phyloP scores from a whole-genome alignment of 2,888 invertebrate species.

The Schizaphis graminum region DNA sequence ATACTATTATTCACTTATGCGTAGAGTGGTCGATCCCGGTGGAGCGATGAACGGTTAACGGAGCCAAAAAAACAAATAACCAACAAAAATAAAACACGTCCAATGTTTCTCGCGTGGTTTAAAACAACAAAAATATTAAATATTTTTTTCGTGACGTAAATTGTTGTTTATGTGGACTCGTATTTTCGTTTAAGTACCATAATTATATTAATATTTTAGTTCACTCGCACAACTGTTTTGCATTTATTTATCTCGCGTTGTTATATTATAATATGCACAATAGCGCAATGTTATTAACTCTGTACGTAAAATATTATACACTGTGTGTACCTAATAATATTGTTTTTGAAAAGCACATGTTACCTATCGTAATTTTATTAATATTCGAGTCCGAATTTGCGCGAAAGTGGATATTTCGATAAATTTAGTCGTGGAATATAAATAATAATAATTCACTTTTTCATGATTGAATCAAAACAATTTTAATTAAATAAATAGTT shows the following conservation, averaged over 20 bases:
- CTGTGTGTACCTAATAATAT: neutral
- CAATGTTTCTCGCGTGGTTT: neutral
- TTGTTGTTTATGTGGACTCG: neutral
- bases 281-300: neutral
- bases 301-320: neutral
- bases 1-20: neutral
- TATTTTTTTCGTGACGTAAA: neutral
- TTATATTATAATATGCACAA: neutral
- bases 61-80: neutral
- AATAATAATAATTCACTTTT: too few relatives aligned
- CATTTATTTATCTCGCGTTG: neutral
- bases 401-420: too few relatives aligned
- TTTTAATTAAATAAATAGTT: too few relatives aligned
- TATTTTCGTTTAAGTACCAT: neutral
- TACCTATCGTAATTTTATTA: too few relatives aligned
- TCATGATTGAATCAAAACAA: too few relatives aligned
- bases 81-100: neutral
- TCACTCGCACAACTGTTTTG: neutral
- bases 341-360: neutral
- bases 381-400: too few relatives aligned
- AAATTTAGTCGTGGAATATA: too few relatives aligned
- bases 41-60: neutral
- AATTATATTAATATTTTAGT: neutral
- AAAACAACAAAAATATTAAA: neutral
- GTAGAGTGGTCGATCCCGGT: neutral